Conservation (phyloP, 2,888 invertebrate species). For the Acheta domesticus region DNA sequence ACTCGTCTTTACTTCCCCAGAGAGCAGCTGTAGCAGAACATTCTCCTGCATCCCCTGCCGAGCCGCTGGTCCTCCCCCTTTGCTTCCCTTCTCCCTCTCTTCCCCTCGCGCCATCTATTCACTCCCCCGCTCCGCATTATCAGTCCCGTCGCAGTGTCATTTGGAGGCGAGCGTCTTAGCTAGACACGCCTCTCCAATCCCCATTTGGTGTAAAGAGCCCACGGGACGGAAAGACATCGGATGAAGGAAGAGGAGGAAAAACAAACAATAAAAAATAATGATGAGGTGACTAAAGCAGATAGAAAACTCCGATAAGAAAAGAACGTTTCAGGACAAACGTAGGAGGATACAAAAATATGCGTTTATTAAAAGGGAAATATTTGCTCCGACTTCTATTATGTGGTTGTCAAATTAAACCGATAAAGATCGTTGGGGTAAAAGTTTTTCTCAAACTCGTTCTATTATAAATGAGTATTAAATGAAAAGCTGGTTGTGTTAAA, state of each 20-base stretch:
- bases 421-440: neutral
- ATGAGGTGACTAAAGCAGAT: neutral
- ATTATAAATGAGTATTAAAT: constrained; percentile 4
- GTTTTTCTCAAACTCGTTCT: neutral
- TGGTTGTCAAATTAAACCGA: neutral
- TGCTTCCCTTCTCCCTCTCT: neutral
- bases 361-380: constrained; percentile 4
- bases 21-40: neutral
- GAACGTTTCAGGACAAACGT: neutral
- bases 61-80: neutral
- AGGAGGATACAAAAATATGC: neutral
- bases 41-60: neutral
- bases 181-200: neutral
- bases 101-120: neutral
- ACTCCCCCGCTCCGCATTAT: neutral
- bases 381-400: constrained; percentile 8
- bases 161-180: neutral
- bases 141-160: neutral
- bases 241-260: constrained; percentile 1
- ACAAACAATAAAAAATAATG: neutral
- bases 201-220: constrained; percentile 3
- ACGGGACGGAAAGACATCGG: neutral
- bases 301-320: neutral
- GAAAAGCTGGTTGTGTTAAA: neutral
- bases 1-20: neutral